Percentiles rank a stretch among this genome's conserved stretches.
Conservation (phyloP, 2,797 vertebrate genomes). For the Coccyzus lansbergi region DNA sequence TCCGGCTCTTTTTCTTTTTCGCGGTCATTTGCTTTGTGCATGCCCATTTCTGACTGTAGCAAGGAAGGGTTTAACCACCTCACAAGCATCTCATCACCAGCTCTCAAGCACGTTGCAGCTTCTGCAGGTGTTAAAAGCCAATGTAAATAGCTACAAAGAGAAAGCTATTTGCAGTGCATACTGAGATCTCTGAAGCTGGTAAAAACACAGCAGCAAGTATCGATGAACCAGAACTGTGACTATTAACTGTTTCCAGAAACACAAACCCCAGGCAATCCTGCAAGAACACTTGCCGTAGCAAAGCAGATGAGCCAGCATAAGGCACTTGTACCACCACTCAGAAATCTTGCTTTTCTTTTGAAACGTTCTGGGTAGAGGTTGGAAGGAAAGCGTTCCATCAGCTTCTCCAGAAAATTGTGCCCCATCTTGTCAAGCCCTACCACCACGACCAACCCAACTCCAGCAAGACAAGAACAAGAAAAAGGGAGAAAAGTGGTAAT, state of each 20-base stretch:
- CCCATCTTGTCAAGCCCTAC: background rate
- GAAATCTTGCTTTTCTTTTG: background rate
- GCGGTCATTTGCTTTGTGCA: rapidly evolving
- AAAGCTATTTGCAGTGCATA: rapidly evolving
- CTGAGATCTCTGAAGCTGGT: background rate
- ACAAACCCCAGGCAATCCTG: background rate
- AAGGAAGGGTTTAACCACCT: background rate
- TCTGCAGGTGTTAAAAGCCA: background rate
- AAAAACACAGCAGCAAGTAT: background rate
- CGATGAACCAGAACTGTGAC: rapidly evolving
- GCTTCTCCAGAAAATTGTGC: background rate
- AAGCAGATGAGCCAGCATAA: background rate
- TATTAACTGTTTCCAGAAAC: background rate
- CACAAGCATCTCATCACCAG: rapidly evolving
- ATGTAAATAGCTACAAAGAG: background rate
- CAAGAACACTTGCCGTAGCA: background rate
- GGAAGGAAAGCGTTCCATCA: background rate
- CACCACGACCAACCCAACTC: rapidly evolving
- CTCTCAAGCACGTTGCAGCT: background rate
- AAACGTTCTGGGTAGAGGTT: background rate
- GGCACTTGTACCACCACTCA: background rate
- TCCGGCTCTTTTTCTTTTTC: background rate
- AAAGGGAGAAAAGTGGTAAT: background rate
- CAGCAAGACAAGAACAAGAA: background rate
- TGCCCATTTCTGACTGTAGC: rapidly evolving